phyloP scores from a whole-genome alignment of 2,888 invertebrate genomes.

The Drosophila silvestris region DNA sequence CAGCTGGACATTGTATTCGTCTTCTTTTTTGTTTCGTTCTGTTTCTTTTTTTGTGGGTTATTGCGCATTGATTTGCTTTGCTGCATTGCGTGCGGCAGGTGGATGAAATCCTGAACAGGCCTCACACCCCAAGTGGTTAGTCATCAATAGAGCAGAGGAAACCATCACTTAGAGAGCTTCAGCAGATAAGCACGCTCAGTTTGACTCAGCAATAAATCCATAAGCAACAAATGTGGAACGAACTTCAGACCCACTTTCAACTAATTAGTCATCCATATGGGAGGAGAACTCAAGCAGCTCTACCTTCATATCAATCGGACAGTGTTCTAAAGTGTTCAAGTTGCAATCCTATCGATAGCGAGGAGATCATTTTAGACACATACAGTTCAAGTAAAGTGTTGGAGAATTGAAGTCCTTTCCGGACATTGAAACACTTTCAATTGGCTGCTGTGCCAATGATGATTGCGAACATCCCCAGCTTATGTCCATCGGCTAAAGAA shows the following conservation, averaged over 20 bases:
- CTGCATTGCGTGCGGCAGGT: constrained; percentile 59
- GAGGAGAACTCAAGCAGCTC: not conserved
- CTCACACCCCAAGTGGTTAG: constrained; percentile 27
- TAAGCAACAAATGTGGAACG: not conserved
- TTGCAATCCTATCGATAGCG: not conserved
- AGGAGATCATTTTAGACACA: not conserved
- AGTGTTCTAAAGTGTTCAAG: not conserved
- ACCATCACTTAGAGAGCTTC: constrained; percentile 19
- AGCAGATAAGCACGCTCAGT: constrained; percentile 11
- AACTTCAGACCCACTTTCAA: not conserved
- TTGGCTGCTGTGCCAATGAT: constrained; percentile 22
- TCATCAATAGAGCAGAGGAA: constrained; percentile 35
- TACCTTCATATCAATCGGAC: not conserved
- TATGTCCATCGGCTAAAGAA: not conserved
- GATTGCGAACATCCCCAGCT: constrained; percentile 23
- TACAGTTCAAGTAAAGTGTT: not conserved
- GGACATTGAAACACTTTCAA: not conserved
- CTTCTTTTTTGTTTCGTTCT: constrained; percentile 8
- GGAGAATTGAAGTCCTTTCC: not conserved
- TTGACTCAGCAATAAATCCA: constrained; percentile 1
- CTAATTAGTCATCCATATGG: not conserved
- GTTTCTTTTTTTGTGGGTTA: constrained; percentile 27
- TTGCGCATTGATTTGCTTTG: constrained; percentile 68
- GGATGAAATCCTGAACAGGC: constrained; percentile 34
- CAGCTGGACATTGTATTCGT: constrained; percentile 42